Conservation (phyloP, 2,888 invertebrate species). For the Cerastis leucographa region DNA sequence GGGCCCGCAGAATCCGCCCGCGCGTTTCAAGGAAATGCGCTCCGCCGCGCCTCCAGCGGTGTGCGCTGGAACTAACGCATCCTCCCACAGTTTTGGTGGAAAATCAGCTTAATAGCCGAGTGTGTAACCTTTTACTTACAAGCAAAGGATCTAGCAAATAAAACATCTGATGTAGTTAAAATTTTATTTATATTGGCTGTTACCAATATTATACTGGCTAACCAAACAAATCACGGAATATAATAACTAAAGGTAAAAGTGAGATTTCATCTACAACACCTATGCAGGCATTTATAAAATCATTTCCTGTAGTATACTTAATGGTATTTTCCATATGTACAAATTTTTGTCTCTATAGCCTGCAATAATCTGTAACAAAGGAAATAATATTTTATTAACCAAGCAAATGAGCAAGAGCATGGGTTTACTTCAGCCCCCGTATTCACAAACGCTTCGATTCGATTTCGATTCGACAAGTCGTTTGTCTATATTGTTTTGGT, state of each 20-base stretch:
- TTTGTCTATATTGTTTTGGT: too few species aligned
- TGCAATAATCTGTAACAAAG: conserved; percentile 91
- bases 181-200: conserved; percentile 64
- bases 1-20: too few species aligned
- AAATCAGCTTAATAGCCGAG: neutral
- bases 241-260: conserved; percentile 61
- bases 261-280: conserved; percentile 73
- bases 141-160: conserved; percentile 8
- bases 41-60: too few species aligned
- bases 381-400: conserved; percentile 21
- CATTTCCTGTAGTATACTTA: conserved; percentile 86
- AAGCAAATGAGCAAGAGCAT: neutral
- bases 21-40: too few species aligned
- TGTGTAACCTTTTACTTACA: neutral
- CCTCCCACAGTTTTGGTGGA: neutral
- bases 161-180: conserved; percentile 35
- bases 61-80: too few species aligned
- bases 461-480: too few species aligned
- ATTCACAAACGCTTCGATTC: too few species aligned
- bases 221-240: conserved; percentile 67
- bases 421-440: neutral
- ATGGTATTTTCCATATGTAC: conserved; percentile 92
- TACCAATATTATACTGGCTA: conserved; percentile 66
- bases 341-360: conserved; percentile 93
- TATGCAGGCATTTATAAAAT: conserved; percentile 80